Base-by-base conservation (phyloP, 2,797 vertebrate genomes). In the Chaetophractus vellerosus region DNA sequence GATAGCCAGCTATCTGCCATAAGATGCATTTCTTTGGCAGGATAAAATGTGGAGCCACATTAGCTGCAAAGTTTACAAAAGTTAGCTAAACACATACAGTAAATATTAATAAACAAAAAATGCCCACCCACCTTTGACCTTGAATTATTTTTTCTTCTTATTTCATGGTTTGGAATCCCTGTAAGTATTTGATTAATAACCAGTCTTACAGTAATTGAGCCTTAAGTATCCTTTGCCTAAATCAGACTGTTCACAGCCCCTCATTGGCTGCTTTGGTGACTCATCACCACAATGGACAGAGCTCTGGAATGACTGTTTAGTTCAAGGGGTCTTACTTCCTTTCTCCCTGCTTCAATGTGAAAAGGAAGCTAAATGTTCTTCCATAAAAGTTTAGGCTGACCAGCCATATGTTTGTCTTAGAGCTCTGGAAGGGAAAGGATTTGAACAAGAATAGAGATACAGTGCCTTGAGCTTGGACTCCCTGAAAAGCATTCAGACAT, bases 1-100 rank as follows among this genome's bases (percentile, higher is more conserved):
- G 38, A 18, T 96, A 74, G 98, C 97, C 98, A 98, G 95, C 98
- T 95, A 97, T 97, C 97, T 97, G 97, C 97, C 97, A 76, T 97
- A 98, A 98, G 98, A 98, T 98, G 98, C 97, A 93, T 98, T 98
- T 98, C 96, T 97, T 97, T 98, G 98, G 98, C 98, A 98, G 97
- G 95, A 98, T 96, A 96, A 97, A 98, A 97, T 98, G 95, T 93
- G 97, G 97, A 97, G 95, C 96, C 83, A 88, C 97, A 98, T 98
- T 98, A 98, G 95, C 96, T 96, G 89, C 93, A 95, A 81, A 98
- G 96, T 98, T 98, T 98, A n/a, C 96, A 96, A 98, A 97, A 95
- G 38, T 97, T 98, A 97, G 97, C 96, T 98, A 98, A 98, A 98
- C 98, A 98, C 95, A 97, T 92, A 96, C 96, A 97, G 95, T 98